Evolutionary conservation across 2,113 vertebrate genomes (phyloP).

Genomic region (Meriones unguiculatus): DNA sequence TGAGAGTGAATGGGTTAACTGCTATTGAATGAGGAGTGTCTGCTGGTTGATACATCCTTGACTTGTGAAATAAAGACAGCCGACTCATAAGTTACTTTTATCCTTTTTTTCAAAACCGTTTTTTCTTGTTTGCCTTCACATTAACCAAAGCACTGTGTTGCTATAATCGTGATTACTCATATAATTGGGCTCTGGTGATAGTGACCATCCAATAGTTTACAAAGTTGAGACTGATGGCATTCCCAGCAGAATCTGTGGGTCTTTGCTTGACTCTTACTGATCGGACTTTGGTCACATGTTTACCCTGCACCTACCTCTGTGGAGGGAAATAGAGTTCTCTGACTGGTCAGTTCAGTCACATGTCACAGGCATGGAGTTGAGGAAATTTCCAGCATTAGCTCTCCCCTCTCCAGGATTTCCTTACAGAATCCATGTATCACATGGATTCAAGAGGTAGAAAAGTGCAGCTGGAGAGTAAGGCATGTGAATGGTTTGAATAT

Average conservation of each 20-base stretch:
- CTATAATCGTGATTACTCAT: not conserved
- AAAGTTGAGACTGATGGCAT: not conserved
- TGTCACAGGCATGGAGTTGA: not conserved
- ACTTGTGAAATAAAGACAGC: not conserved
- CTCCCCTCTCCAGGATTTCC: no score
- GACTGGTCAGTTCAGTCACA: not conserved
- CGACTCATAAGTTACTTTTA: not conserved
- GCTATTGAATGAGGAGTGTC: not conserved
- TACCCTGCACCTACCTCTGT: not conserved
- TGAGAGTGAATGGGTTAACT: not conserved
- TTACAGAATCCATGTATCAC: not conserved
- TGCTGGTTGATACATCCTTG: not conserved
- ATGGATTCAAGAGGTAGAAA: not conserved
- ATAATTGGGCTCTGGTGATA: not conserved
- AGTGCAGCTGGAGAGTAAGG: not conserved
- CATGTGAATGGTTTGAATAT: fast-evolving
- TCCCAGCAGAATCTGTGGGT: not conserved
- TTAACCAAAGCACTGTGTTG: not conserved
- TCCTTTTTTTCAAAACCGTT: not conserved
- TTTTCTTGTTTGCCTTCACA: not conserved
- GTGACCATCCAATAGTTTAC: not conserved
- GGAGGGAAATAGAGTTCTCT: not conserved
- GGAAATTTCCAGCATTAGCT: not conserved
- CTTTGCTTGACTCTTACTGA: not conserved
- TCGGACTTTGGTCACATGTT: not conserved